A percentile compares a stretch with the other conserved stretches of the same genome.
phyloP scores from a whole-genome alignment of 2,888 invertebrate genomes.

The Athalia circularis region DNA sequence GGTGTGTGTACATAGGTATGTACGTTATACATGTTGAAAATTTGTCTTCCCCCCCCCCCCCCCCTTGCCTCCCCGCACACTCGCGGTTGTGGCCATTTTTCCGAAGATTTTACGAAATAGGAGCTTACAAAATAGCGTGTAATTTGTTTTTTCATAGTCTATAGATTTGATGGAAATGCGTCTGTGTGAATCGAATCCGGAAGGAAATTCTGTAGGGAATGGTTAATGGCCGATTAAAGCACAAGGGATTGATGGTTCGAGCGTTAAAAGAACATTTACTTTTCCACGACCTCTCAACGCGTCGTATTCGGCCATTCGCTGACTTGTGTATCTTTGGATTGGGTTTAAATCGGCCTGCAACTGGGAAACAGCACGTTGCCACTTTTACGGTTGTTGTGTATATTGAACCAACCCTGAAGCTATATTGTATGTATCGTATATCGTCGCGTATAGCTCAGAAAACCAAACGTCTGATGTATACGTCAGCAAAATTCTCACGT shows the following conservation, averaged over 20 bases:
- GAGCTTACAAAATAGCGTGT: too few species aligned
- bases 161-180: neutral
- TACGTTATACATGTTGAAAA: too few species aligned
- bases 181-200: neutral
- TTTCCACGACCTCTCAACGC: slow-evolving; percentile 4
- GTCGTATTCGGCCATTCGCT: slow-evolving; percentile 10
- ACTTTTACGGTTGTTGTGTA: slow-evolving; percentile 25
- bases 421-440: slow-evolving; percentile 19
- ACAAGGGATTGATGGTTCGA: slow-evolving; percentile 34
- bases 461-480: slow-evolving; percentile 16
- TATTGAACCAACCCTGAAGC: neutral
- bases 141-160: too few species aligned
- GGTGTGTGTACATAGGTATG: neutral
- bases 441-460: neutral
- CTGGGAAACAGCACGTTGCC: slow-evolving; percentile 24
- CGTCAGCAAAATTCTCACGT: slow-evolving; percentile 42
- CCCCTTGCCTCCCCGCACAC: too few species aligned
- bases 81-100: too few species aligned
- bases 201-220: neutral
- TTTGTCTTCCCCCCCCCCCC: too few species aligned
- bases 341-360: slow-evolving; percentile 22
- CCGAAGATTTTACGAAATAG: too few species aligned
- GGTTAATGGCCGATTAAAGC: slow-evolving; percentile 22
- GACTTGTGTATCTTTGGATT: slow-evolving; percentile 25
- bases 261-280: slow-evolving; percentile 41